Percentiles rank a stretch among this genome's conserved stretches.
These are phyloP conservation scores for Plagodis dolabraria DNA, from an alignment of 2,888 invertebrate genomes.

Conservation along the genomic window DNA sequence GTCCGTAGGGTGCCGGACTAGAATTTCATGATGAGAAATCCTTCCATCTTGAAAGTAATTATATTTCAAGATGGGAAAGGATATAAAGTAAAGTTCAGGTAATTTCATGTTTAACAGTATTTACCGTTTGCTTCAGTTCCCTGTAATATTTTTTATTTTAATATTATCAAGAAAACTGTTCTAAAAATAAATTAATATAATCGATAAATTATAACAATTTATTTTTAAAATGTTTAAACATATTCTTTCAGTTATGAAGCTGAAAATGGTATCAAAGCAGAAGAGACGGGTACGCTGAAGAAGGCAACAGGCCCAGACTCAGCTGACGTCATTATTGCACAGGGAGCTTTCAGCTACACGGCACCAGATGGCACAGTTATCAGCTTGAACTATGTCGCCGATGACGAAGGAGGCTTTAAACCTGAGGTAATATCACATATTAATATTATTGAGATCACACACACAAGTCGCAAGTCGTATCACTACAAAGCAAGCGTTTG, in stretches of 20 bases:
- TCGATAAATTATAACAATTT: no score
- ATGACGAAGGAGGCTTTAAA: conserved; percentile 88
- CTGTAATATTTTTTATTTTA: no score
- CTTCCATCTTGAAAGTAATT: neutral
- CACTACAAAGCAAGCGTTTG: no score
- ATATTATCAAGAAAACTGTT: no score
- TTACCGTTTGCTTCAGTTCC: neutral
- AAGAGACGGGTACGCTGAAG: conserved; percentile 91
- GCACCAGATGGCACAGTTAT: conserved; percentile 89
- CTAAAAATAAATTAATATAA: no score
- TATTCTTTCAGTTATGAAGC: conserved; percentile 89
- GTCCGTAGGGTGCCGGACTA: no score
- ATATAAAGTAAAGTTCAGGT: neutral
- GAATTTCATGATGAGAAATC: no score
- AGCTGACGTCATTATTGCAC: conserved; percentile 87
- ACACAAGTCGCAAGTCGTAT: no score
- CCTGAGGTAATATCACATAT: conserved; percentile 63
- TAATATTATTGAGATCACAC: no score
- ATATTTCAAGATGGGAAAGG: no score
- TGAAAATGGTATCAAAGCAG: conserved; percentile 92
- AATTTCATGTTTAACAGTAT: neutral
- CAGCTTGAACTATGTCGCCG: conserved; percentile 88
- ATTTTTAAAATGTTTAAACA: no score
- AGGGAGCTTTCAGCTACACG: conserved; percentile 88
- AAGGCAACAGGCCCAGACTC: conserved; percentile 88